Base-by-base conservation (phyloP, 2,797 vertebrate species). In the Oreonectes daqikongensis region DNA sequence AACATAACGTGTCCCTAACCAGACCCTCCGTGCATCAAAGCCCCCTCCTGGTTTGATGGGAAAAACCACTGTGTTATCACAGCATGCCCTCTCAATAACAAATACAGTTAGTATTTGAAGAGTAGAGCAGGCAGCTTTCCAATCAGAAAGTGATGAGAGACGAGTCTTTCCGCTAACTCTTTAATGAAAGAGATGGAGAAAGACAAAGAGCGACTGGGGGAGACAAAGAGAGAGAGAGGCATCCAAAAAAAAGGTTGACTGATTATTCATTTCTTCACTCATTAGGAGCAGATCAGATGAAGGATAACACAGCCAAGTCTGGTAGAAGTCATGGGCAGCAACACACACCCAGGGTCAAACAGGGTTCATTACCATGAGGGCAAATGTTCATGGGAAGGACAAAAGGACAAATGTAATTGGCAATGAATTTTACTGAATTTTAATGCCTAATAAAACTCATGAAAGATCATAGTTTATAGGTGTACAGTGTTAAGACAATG, bases 41-140 rank as follows among this genome's bases (percentile, higher is more conserved):
- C 85, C 81, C 84, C 82, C 82, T 68, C 17, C 30, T 61, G 42
- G 82, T 81, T 84, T 86, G 84, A 82, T 89, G 90, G 88, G 89
- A 91, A 90, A 86, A 86, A 83, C 75, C 57, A 80, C 2, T 48
- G 52, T 79, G 70, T 87, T 83, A 82, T 79, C 76, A 65, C 44
- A 67, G 76, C 82, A n/a, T n/a, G n/a, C 18, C 75, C 75, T 79
- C 50, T 14, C 69, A 81, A 84, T 82, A 87, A 85, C 83, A 89
- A 90, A 87, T 84, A 85, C 30, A 14, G n/a, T n/a, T n/a, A n/a
- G 77, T 28, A 69, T 59, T 48, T 67, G n/a, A 72, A 71, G 24
- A 55, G 55, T 60, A 32, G 44, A 79, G 48, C 78, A 71, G 61
- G 69, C 74, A 42, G 72, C 32, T 68, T 75, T 84, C 72, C 81